Evolutionary conservation across 2,113 vertebrate genomes (phyloP).

Genomic region (Fregetta grallaria): DNA sequence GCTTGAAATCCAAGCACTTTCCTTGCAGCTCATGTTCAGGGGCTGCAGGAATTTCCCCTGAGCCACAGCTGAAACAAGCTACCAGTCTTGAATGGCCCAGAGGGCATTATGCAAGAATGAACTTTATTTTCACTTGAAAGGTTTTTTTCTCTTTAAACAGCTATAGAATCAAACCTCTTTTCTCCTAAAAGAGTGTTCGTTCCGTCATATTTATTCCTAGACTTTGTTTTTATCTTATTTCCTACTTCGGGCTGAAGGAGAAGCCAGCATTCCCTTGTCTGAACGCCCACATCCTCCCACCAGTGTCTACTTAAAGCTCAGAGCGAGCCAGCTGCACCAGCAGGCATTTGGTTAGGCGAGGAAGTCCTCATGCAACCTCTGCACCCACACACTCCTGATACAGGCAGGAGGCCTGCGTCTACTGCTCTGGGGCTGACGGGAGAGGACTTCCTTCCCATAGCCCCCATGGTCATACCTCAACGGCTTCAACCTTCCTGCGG

Average conservation of each 20-base stretch:
- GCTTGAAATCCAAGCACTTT: background rate
- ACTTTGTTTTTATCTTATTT: constrained; percentile 21
- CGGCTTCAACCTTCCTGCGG: constrained; percentile 90
- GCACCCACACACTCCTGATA: background rate
- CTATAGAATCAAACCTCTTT: background rate
- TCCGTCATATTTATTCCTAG: constrained; percentile 37
- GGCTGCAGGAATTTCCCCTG: background rate
- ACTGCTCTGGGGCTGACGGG: background rate
- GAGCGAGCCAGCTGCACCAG: background rate
- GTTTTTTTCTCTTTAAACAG: background rate
- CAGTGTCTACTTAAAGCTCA: constrained; percentile 44
- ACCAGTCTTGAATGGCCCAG: background rate
- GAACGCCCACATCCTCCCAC: constrained; percentile 27
- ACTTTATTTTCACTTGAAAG: background rate
- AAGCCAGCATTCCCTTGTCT: constrained; percentile 57
- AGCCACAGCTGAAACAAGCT: constrained; percentile 1
- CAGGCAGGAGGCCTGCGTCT: background rate
- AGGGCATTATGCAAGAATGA: background rate
- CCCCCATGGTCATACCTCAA: constrained; percentile 76
- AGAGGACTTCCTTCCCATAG: background rate
- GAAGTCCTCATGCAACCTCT: constrained; percentile 22
- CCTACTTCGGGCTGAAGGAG: background rate
- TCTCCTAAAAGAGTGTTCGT: background rate
- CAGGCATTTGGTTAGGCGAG: background rate
- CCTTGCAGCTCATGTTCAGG: background rate